Evolutionary conservation across 2,888 invertebrate species (phyloP).

Genomic region (Gryllus longicercus): DNA sequence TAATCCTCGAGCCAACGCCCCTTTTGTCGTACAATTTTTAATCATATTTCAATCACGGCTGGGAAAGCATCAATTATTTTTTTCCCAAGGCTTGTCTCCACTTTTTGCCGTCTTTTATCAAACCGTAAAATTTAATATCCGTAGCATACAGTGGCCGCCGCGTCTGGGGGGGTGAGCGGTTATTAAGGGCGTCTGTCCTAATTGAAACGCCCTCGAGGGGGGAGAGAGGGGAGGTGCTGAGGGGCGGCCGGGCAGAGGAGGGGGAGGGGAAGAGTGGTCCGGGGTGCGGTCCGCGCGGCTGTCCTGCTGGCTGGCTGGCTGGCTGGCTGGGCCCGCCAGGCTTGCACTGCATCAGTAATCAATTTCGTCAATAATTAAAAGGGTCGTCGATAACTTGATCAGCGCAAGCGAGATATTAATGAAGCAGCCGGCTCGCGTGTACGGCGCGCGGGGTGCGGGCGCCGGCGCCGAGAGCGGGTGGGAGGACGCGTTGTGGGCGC

Average conservation of each 20-base stretch:
- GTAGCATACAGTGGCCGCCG: neutral
- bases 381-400: neutral
- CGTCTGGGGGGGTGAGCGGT: neutral
- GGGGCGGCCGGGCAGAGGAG: neutral
- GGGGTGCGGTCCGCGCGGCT: too few species aligned
- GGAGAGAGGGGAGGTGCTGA: neutral
- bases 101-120: slow-evolving; percentile 17
- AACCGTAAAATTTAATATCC: slow-evolving; percentile 11
- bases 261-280: too few species aligned
- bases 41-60: slow-evolving; percentile 8
- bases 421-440: neutral
- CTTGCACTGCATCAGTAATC: slow-evolving; percentile 1
- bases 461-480: too few species aligned
- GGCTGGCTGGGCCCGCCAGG: too few species aligned
- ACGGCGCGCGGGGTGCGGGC: too few species aligned
- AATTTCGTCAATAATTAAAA: slow-evolving; percentile 17
- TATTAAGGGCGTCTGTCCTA: neutral
- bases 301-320: too few species aligned
- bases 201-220: neutral
- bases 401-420: neutral
- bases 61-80: neutral
- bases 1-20: neutral
- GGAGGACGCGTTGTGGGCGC: too few species aligned
- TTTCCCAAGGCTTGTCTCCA: neutral
- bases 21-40: neutral